phyloP scores from a whole-genome alignment of 1,140 invertebrate genomes.

The Scaptomyza pallida region DNA sequence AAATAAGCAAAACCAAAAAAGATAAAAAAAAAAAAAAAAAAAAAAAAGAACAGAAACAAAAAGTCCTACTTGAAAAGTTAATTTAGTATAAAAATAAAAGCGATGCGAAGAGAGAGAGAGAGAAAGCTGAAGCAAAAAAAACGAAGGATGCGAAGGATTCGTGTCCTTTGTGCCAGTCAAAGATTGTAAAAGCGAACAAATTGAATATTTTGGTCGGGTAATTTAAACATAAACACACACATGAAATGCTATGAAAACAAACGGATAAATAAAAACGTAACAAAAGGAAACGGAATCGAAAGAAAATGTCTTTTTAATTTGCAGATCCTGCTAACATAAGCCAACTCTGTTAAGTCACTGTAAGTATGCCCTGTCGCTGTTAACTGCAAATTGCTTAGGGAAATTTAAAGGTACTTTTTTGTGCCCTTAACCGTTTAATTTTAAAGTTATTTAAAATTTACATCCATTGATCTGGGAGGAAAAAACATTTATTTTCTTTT shows the following conservation, averaged over 20 bases:
- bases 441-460: constrained; percentile 16
- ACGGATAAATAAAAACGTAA: constrained; percentile 78
- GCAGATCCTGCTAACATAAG: too few relatives aligned
- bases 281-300: constrained; percentile 63
- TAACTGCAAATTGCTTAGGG: neutral
- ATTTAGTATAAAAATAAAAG: constrained; percentile 59
- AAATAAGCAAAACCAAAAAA: constrained; percentile 54
- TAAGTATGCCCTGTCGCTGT: neutral
- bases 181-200: constrained; percentile 55
- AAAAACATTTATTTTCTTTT: constrained; percentile 50
- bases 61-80: constrained; percentile 80
- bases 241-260: constrained; percentile 47
- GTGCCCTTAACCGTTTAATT: neutral
- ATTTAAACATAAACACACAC: constrained; percentile 41
- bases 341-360: neutral
- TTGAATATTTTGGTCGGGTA: constrained; percentile 63
- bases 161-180: constrained; percentile 32
- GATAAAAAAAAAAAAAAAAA: constrained; percentile 31
- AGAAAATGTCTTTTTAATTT: constrained; percentile 38
- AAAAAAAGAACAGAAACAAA: constrained; percentile 42
- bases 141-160: neutral
- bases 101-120: constrained; percentile 18
- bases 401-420: neutral
- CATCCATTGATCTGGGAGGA: constrained; percentile 9
- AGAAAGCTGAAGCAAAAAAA: constrained; percentile 19